Percentiles rank a stretch among this genome's conserved stretches.
phyloP scores from a whole-genome alignment of 2,797 vertebrate genomes.

The Meda fulgida region DNA sequence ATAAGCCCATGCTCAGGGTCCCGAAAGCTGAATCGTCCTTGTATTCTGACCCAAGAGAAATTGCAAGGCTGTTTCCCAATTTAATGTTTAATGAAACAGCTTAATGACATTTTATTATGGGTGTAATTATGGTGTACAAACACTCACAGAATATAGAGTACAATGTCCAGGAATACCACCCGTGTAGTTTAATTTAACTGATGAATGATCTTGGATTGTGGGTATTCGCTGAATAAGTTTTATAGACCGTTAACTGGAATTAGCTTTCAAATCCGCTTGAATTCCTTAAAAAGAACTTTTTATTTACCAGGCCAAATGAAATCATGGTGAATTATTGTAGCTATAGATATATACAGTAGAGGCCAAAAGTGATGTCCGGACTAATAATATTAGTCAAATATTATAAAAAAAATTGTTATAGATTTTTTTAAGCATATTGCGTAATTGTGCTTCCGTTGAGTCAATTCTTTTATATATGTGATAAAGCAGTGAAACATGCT shows the following conservation, averaged over 20 bases:
- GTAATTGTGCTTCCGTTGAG: neutral
- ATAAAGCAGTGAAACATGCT: neutral
- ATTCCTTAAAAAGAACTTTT: neutral
- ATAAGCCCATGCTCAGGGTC: neutral
- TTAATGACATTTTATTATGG: slow-evolving; percentile 41
- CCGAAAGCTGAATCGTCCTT: slow-evolving; percentile 31
- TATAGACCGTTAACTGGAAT: slow-evolving; percentile 14
- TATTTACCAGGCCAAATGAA: neutral
- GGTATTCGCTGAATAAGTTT: neutral
- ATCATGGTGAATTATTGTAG: neutral
- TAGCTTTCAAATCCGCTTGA: neutral
- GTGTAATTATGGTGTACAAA: slow-evolving; percentile 29
- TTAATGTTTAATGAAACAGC: slow-evolving; percentile 40
- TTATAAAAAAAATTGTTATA: neutral
- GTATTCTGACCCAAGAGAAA: slow-evolving; percentile 37
- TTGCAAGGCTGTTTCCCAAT: slow-evolving; percentile 4
- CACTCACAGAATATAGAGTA: slow-evolving; percentile 9
- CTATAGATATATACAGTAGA: neutral
- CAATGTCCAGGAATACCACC: neutral
- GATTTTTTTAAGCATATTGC: neutral
- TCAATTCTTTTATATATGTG: neutral
- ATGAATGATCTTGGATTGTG: neutral
- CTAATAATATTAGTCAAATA: neutral
- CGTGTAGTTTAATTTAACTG: slow-evolving; percentile 21
- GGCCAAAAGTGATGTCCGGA: neutral